phyloP scores from a whole-genome alignment of 1,140 invertebrate species.

The Drosophila quadrilineata region DNA sequence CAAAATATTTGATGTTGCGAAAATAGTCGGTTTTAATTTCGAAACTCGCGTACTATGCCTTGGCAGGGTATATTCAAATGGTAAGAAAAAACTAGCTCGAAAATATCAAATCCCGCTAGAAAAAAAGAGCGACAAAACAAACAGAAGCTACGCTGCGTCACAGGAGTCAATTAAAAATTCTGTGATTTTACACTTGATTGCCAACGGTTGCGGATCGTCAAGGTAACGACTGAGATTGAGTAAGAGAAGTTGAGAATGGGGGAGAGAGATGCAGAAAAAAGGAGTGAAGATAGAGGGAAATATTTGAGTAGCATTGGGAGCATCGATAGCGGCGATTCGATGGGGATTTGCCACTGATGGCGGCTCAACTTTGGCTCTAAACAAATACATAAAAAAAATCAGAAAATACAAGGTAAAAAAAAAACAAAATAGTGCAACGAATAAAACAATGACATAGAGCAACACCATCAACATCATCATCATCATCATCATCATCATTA shows the following conservation, averaged over 20 bases:
- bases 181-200: constrained; percentile 77
- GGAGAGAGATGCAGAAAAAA: too few relatives aligned
- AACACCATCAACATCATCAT: neutral
- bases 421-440: too few relatives aligned
- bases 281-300: too few relatives aligned
- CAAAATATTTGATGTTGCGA: too few relatives aligned
- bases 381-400: too few relatives aligned
- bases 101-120: neutral
- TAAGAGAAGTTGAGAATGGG: too few relatives aligned
- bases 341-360: constrained; percentile 20
- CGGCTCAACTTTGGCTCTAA: constrained; percentile 12
- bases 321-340: neutral
- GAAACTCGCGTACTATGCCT: too few relatives aligned
- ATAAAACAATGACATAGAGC: neutral
- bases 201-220: constrained; percentile 63
- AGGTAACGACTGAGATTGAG: too few relatives aligned
- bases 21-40: too few relatives aligned
- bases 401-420: too few relatives aligned
- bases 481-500: neutral
- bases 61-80: too few relatives aligned
- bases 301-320: too few relatives aligned
- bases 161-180: constrained; percentile 75
- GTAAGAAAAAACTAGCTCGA: neutral
- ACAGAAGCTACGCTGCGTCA: constrained; percentile 41
- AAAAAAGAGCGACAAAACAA: neutral